Conservation (phyloP, 2,113 vertebrate genomes). For the Pygathrix nemaeus region DNA sequence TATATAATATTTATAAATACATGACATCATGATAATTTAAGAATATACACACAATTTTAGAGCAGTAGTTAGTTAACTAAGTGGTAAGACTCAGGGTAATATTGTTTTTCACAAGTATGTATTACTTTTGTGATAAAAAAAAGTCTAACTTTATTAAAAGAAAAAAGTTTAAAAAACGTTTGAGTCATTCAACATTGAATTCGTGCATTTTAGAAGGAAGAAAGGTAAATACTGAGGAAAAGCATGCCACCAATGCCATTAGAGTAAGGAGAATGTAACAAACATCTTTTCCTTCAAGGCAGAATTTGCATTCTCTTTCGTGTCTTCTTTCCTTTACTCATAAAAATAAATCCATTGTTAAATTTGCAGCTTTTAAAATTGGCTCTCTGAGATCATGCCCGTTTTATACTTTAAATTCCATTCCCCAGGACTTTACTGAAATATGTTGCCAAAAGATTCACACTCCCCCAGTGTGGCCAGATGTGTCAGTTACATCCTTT, state of each 20-base stretch:
- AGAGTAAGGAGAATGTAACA: not conserved
- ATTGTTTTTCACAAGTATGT: not conserved
- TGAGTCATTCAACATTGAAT: not conserved
- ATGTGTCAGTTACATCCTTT: conserved; percentile 31
- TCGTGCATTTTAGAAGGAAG: not conserved
- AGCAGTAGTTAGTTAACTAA: not conserved
- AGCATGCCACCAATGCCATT: not conserved
- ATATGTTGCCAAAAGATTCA: not conserved
- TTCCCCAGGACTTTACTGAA: not conserved
- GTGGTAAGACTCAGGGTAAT: not conserved
- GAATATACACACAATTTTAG: not conserved
- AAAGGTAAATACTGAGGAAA: not conserved
- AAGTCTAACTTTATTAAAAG: not conserved
- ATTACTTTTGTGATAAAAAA: not conserved
- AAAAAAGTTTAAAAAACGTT: not conserved
- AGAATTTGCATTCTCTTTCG: not conserved
- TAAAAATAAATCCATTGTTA: conserved; percentile 26
- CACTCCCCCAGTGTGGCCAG: not conserved
- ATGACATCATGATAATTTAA: not conserved
- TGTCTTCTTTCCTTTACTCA: not conserved
- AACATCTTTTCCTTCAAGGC: not conserved
- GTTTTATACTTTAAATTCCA: conserved; percentile 24
- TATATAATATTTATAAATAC: not conserved
- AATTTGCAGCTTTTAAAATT: conserved; percentile 30
- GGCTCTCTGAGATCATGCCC: not conserved